A percentile compares a stretch with the other conserved stretches of the same genome.
These are phyloP conservation scores for Daktulosphaira vitifoliae DNA, from an alignment of 1,140 invertebrate species.

Conservation along the genomic window DNA sequence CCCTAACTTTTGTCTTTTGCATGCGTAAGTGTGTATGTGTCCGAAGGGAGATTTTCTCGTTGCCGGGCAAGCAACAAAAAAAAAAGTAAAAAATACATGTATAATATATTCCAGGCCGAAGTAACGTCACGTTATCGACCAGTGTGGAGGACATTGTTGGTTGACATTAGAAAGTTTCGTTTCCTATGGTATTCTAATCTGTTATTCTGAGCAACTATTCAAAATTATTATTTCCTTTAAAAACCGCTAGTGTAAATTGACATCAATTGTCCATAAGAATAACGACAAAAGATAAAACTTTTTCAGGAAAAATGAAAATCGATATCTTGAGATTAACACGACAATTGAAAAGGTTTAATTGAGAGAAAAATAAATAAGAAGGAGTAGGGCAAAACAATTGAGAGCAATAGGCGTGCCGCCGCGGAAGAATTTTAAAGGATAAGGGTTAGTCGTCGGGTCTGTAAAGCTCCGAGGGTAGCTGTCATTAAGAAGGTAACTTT, in stretches of 20 bases:
- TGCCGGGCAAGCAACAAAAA: slow-evolving; percentile 11
- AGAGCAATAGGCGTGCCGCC: slow-evolving; percentile 15
- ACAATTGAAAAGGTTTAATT: no score
- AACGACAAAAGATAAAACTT: no score
- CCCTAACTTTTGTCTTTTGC: slow-evolving; percentile 33
- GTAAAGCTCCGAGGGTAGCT: slow-evolving; percentile 32
- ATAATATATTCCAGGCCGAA: not conserved
- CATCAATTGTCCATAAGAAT: no score
- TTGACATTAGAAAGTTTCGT: not conserved
- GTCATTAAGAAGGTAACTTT: slow-evolving; percentile 34
- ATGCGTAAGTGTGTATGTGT: slow-evolving; percentile 23
- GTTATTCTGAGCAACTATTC: no score
- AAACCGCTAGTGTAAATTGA: no score
- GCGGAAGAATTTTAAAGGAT: slow-evolving; percentile 12
- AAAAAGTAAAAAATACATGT: not conserved
- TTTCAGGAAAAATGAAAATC: no score
- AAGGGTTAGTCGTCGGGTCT: slow-evolving; percentile 30
- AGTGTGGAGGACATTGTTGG: not conserved
- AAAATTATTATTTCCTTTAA: no score
- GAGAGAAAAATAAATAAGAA: slow-evolving; percentile 3
- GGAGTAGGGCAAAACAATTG: not conserved
- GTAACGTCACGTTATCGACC: slow-evolving; percentile 14
- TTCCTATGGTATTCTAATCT: no score
- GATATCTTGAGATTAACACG: no score
- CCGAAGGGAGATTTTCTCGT: slow-evolving; percentile 30